Base-by-base conservation (phyloP, 2,113 vertebrate genomes). In the Neomonachus schauinslandi region DNA sequence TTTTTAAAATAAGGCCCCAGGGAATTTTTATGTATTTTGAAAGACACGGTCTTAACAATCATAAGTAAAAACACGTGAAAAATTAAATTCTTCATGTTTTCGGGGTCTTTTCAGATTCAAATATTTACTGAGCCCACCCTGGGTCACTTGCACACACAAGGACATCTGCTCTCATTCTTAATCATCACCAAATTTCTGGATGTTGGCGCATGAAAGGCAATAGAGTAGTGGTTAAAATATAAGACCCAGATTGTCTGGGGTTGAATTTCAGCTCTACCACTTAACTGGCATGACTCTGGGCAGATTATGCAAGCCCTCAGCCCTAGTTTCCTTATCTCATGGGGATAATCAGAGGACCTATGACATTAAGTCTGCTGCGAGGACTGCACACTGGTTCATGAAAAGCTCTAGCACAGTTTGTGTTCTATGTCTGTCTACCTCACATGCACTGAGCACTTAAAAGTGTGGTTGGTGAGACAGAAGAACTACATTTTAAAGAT, bases 21-120 rank as follows among this genome's bases (percentile, higher is more conserved):
- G 42, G 36, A 55, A 36, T 55, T 91, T 65, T 61, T 18, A 9
- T 26, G 36, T 7, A 55, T 16, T 65, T 71, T 77, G 46, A 87
- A 65, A 92, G 15, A 74, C 36, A 72, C 0, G 3, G 39, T 51
- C 67, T 74, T 42, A 90, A 90, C 36, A 59, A 42, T 65, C 5
- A 18, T 9, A 79, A 76, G 22, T 69, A 95, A 94, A 95, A 80
- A 72, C 8, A n/a, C 2, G 53, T 61, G 31, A 69, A 42, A 94
- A 90, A 77, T 77, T 95, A 86, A 67, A 74, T 61, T 86, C 10
- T 87, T 1, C 36, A 42, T 59, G 51, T 92, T 51, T 95, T 65
- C 53, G 59, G 51, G 63, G 46, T 93, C 26, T 96, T 89, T 67
- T 55, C n/a, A 92, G 49, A 42, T 51, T 92, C 57, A 92, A 77